Conservation (phyloP, 2,888 invertebrate genomes). For the Aleiodes testaceus region DNA sequence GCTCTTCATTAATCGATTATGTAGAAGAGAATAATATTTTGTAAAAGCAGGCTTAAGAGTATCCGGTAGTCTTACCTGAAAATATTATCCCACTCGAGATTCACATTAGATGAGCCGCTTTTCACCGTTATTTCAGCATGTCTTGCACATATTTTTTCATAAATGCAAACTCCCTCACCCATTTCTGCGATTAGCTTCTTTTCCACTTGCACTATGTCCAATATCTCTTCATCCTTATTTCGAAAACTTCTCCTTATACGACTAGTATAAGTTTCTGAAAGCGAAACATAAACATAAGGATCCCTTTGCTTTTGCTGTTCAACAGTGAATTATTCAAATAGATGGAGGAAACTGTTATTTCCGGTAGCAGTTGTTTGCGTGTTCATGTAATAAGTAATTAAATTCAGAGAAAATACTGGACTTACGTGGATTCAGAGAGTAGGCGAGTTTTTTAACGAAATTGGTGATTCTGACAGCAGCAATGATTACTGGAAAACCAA, state of each 20-base stretch:
- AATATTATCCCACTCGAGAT: slow-evolving; percentile 83
- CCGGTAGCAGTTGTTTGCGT: not conserved
- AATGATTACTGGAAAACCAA: slow-evolving; percentile 89
- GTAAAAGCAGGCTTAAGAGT: not conserved
- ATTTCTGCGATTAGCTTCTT: slow-evolving; percentile 85
- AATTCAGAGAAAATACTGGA: slow-evolving; percentile 44
- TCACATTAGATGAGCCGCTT: slow-evolving; percentile 74
- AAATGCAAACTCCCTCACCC: slow-evolving; percentile 85
- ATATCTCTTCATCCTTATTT: slow-evolving; percentile 73
- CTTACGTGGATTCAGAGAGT: slow-evolving; percentile 88
- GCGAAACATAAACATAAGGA: slow-evolving; percentile 34
- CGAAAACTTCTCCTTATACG: slow-evolving; percentile 76
- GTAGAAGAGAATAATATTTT: not conserved
- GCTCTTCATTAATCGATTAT: not conserved
- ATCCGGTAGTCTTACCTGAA: slow-evolving; percentile 78
- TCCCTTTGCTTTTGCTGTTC: not conserved
- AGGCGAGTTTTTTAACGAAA: slow-evolving; percentile 87
- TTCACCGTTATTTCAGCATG: slow-evolving; percentile 75
- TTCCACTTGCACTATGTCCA: slow-evolving; percentile 84
- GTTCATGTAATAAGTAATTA: slow-evolving; percentile 10
- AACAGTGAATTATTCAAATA: not conserved
- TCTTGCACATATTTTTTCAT: slow-evolving; percentile 84
- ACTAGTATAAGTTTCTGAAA: slow-evolving; percentile 81
- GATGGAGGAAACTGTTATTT: slow-evolving; percentile 10
- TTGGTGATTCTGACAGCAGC: slow-evolving; percentile 85